Evolutionary conservation across 2,888 invertebrate species (phyloP).

Genomic region (Acleris cristana): DNA sequence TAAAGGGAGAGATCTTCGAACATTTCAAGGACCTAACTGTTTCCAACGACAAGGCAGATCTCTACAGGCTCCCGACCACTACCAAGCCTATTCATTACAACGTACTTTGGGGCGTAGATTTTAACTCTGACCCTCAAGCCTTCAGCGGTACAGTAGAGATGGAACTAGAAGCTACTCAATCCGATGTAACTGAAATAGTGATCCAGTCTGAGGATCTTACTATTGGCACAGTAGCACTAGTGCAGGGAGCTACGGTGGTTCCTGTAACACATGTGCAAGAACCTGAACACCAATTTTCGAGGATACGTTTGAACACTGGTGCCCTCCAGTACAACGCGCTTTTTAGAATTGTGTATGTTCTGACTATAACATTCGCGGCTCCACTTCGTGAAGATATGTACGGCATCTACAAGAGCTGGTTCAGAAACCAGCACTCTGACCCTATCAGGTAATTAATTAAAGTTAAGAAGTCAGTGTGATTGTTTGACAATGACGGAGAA

Average conservation of each 20-base stretch:
- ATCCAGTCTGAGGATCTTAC: slow-evolving; percentile 61
- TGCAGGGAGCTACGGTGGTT: slow-evolving; percentile 54
- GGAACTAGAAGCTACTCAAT: slow-evolving; percentile 54
- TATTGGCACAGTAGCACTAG: slow-evolving; percentile 62
- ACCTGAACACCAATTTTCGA: slow-evolving; percentile 57
- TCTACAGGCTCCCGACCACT: slow-evolving; percentile 75
- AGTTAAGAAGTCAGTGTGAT: too few relatives aligned
- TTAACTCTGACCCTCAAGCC: slow-evolving; percentile 45
- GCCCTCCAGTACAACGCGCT: slow-evolving; percentile 50
- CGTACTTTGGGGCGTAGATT: slow-evolving; percentile 72
- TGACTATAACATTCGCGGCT: slow-evolving; percentile 58
- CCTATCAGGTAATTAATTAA: slow-evolving; percentile 51
- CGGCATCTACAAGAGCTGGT: slow-evolving; percentile 75
- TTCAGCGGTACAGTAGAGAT: slow-evolving; percentile 72
- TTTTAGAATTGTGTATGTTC: slow-evolving; percentile 49
- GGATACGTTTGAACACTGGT: slow-evolving; percentile 46
- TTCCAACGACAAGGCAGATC: slow-evolving; percentile 42
- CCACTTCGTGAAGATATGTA: slow-evolving; percentile 69
- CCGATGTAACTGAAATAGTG: slow-evolving; percentile 60
- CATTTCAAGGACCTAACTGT: slow-evolving; percentile 43
- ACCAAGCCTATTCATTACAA: slow-evolving; percentile 81
- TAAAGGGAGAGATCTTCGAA: slow-evolving; percentile 68
- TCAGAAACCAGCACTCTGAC: slow-evolving; percentile 50
- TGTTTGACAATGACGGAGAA: background rate
- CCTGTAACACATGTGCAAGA: slow-evolving; percentile 42